Percentiles rank a stretch among this genome's conserved stretches.
Conservation (phyloP, 2,113 vertebrate genomes). For the Callipepla californica region DNA sequence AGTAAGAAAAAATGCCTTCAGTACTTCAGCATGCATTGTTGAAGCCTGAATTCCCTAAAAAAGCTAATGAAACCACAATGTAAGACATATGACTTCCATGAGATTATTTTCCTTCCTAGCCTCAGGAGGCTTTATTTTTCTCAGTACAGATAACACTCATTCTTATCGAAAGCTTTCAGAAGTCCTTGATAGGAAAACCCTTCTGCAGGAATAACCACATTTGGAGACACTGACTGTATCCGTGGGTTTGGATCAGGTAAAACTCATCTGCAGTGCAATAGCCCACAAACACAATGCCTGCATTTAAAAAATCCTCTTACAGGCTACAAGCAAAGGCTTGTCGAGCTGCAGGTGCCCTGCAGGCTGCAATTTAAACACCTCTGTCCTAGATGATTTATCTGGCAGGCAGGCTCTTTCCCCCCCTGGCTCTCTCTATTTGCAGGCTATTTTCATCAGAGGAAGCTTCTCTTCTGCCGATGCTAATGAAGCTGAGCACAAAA, state of each 20-base stretch:
- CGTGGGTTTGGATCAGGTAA: fast-evolving
- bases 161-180: not conserved
- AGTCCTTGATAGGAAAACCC: not conserved
- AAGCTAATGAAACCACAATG: not conserved
- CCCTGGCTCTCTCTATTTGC: not conserved
- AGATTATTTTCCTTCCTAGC: not conserved
- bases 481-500: not conserved
- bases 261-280: not conserved
- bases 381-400: not conserved
- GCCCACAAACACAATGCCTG: not conserved
- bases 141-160: not conserved
- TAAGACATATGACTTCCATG: not conserved
- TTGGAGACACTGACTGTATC: too few relatives aligned
- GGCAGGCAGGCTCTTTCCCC: not conserved
- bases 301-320: not conserved
- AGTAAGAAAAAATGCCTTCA: not conserved
- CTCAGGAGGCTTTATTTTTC: not conserved
- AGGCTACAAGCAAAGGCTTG: not conserved
- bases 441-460: not conserved
- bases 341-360: not conserved
- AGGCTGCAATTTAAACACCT: constrained; percentile 8
- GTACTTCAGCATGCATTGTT: not conserved
- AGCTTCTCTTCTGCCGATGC: not conserved
- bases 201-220: fast-evolving
- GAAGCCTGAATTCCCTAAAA: not conserved